Percentiles rank a stretch among this genome's conserved stretches.
Evolutionary conservation across 2,797 vertebrate species (phyloP).

Genomic region (Tangara arthus): DNA sequence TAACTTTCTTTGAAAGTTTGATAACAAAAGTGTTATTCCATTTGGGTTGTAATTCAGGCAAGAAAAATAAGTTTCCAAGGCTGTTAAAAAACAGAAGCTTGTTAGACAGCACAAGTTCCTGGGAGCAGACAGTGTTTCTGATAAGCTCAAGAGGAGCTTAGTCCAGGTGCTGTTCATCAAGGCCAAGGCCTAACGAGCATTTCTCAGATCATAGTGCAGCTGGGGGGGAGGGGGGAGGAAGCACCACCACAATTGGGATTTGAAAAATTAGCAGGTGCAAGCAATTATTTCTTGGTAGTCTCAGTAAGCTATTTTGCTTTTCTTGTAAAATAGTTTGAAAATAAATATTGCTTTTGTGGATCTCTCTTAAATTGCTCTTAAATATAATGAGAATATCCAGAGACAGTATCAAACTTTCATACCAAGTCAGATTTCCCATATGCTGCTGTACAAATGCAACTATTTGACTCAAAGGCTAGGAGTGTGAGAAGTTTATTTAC

Average conservation of each 20-base stretch:
- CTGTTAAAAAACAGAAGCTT: neutral
- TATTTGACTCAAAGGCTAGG: neutral
- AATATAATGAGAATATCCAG: neutral
- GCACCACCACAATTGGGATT: neutral
- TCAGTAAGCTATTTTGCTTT: neutral
- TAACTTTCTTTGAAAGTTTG: neutral
- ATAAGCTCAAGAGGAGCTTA: neutral
- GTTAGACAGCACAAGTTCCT: neutral
- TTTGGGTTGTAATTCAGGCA: neutral
- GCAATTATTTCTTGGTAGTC: neutral
- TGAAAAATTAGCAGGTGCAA: neutral
- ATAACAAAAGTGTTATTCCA: neutral
- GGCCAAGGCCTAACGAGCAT: neutral
- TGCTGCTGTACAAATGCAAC: neutral
- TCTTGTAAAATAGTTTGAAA: neutral
- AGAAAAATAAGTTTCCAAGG: neutral
- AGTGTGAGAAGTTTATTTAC: neutral
- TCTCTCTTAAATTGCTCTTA: neutral
- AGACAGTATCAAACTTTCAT: neutral
- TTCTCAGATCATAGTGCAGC: neutral
- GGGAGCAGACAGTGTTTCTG: neutral
- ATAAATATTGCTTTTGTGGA: neutral
- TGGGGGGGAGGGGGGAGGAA: neutral
- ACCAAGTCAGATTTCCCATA: neutral
- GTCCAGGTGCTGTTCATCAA: neutral